Percentiles rank a stretch among this genome's conserved stretches.
phyloP scores from a whole-genome alignment of 2,888 invertebrate genomes.

The Cephonodes hylas region DNA sequence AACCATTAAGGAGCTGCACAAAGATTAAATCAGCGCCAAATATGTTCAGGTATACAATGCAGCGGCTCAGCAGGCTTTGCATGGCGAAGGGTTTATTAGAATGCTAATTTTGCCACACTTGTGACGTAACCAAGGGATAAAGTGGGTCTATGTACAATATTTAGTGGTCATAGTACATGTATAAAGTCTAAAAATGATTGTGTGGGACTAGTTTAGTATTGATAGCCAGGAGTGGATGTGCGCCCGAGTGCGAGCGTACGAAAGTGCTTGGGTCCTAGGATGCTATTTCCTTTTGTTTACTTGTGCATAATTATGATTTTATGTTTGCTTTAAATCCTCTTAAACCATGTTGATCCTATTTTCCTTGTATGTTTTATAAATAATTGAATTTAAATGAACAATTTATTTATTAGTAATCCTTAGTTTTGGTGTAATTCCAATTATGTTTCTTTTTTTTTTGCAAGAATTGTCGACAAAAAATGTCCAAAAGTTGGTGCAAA shows the following conservation, averaged over 20 bases:
- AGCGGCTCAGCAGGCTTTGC: conserved; percentile 45
- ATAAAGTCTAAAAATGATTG: neutral
- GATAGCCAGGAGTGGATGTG: neutral
- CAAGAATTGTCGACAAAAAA: conserved; percentile 28
- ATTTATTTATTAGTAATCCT: neutral
- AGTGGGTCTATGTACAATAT: neutral
- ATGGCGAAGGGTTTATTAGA: conserved; percentile 34
- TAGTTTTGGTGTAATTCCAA: neutral
- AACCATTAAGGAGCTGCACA: conserved; percentile 56
- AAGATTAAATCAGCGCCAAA: conserved; percentile 35
- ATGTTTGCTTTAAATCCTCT: neutral
- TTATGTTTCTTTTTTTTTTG: neutral
- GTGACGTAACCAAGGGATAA: neutral
- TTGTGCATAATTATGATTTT: neutral
- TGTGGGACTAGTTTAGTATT: neutral
- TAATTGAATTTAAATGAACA: neutral
- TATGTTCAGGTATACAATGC: conserved; percentile 37
- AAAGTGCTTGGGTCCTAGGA: too few species aligned
- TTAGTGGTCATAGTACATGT: too few species aligned
- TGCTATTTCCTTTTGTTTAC: neutral
- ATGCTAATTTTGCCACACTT: neutral
- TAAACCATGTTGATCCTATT: too few species aligned
- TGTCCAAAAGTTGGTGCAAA: conserved; percentile 53
- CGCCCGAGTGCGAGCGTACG: neutral
- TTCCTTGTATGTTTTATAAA: too few species aligned